Evolutionary conservation across 2,113 vertebrate genomes (phyloP), one percentile per base, ranked within the genome.

Genomic region (Brachypteracias leptosomus): DNA sequence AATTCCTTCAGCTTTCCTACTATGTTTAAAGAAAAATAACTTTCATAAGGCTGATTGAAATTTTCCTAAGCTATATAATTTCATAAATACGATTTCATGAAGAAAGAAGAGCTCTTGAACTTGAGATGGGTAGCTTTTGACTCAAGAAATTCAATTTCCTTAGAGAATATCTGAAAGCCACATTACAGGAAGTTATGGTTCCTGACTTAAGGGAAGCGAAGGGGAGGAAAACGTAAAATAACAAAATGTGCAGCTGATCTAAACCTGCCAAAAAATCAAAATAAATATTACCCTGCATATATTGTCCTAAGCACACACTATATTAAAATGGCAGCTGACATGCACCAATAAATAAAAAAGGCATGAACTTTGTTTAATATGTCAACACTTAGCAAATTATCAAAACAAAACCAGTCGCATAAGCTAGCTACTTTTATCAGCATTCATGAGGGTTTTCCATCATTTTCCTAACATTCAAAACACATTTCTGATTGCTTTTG

Each of bases 131-230:
- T 42, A 94, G 79, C 95, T 97, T 95, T 93, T 92, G 76, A 96
- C 95, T 95, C 88, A 80, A 91, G 85, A 93, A 95, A 96, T 96
- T 91, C 81, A 93, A 95, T 96, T 97, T 97, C 97, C 95, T 97
- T 91, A 93, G 95, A 97, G 95, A 96, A 57, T 95, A 93, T 92
- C 78, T 8, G 3, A 95, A 97, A 96, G 89, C 85, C 94, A 92
- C 95, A 94, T 95, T 97, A 95, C 91, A 96, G 96, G 93, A 97
- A 97, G 85, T 90, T 59, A 88, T 40, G 78, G 96, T 91, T 97
- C 96, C 95, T 96, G 94, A 93, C 59, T 93, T 94, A 91, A 89
- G 70, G 90, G 87, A 97, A 96, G 75, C 70, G 62, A 83, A 96
- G 79, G 54, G 93, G 97, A 90, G 63, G 73, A 95, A 92, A 93